Evolutionary conservation across 2,797 vertebrate species (phyloP).

Genomic region (Leptodactylus fallax): DNA sequence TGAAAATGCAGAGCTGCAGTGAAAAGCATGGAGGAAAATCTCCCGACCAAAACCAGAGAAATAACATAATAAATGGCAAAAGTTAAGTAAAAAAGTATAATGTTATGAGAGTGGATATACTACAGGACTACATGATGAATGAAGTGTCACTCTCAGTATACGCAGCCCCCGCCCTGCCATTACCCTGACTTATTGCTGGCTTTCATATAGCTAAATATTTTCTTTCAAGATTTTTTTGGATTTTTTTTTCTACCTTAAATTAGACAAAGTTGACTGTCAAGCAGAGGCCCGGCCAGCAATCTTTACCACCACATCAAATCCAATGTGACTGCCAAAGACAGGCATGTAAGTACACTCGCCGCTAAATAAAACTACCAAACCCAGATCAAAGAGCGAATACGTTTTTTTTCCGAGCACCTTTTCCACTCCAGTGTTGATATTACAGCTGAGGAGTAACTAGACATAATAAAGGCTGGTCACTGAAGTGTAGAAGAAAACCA

Average conservation of each 20-base stretch:
- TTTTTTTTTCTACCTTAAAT: conserved; percentile 27
- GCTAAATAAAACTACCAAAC: background rate
- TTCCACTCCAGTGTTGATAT: conserved; percentile 39
- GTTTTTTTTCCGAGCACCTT: conserved; percentile 9
- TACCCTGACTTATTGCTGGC: conserved; percentile 2
- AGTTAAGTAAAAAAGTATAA: background rate
- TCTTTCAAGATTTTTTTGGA: background rate
- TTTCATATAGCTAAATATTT: conserved; percentile 27
- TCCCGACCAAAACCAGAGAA: background rate
- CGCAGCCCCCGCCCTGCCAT: background rate
- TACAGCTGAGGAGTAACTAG: conserved; percentile 4
- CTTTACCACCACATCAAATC: background rate
- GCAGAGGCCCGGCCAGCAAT: background rate
- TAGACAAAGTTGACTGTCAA: conserved; percentile 8
- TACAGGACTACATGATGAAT: background rate
- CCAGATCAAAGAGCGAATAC: conserved; percentile 3
- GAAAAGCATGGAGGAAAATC: background rate
- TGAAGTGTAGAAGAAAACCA: background rate
- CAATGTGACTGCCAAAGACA: background rate
- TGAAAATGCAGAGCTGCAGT: too few relatives aligned
- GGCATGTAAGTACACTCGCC: background rate
- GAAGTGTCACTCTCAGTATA: background rate
- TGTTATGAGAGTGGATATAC: background rate
- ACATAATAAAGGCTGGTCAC: conserved; percentile 17
- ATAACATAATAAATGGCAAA: conserved; percentile 15